Evolutionary conservation across 2,888 invertebrate species (phyloP), one percentile per base, ranked within the genome.

Genomic region (Chelonus formosanus): DNA sequence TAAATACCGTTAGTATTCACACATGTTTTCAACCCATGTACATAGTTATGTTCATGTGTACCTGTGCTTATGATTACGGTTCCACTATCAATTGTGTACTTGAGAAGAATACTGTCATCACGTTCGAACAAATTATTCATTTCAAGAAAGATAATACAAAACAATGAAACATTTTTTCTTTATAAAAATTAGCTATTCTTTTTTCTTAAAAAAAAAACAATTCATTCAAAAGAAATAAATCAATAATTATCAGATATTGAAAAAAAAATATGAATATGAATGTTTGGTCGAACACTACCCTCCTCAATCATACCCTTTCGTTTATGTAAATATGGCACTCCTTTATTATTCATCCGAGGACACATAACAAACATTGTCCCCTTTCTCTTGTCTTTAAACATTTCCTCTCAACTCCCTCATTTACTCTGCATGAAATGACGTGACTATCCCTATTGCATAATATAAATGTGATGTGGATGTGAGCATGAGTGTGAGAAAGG

Each of bases 1-100:
- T 71, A 64, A 70, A 72, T 72, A 74, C 74, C 69, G 54, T 70
- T 76, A 76, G 73, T 75, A 75, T 75, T 77, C 70, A 71, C 67
- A 76, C 74, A 70, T 72, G 69, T 78, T 72, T 71, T 73, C 58
- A 58, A 66, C 71, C 72, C 71, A 65, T 79, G 76, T 76, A 78
- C 69, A 76, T 75, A 78, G 71, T 75, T 71, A 62, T 58, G 54
- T 74, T 75, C 73, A 70, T 70, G 65, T 70, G 70, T 74, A 75
- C 70, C 72, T 76, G 69, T 68, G 67, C 69, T 70, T 72, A 71
- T 65, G 55, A 7, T 62, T 63, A 52, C 61, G 20, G 52, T 44
- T 44, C 32, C 53, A 53, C 52, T 44, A 32, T 40, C n/a, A 10
- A 20, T 36, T n/a, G 4, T 32, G 10, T 10, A 6, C 8, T 45